Conservation (phyloP, 1,140 invertebrate genomes). For the Diabrotica undecimpunctata region DNA sequence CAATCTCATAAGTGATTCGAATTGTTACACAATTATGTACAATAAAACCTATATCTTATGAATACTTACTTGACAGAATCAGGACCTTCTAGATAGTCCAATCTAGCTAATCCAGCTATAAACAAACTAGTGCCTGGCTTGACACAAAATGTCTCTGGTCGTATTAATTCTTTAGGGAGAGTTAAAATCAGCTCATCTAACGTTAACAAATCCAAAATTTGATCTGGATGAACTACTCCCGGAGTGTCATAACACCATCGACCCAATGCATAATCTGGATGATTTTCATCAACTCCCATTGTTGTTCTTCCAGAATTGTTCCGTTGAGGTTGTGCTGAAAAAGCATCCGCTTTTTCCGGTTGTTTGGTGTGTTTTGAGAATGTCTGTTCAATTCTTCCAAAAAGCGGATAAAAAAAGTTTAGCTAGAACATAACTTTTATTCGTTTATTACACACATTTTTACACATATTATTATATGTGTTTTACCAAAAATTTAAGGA, state of each 20-base stretch:
- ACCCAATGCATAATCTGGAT: slow-evolving; percentile 58
- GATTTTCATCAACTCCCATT: slow-evolving; percentile 61
- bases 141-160: slow-evolving; percentile 70
- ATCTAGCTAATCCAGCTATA: slow-evolving; percentile 76
- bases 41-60: not conserved
- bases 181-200: slow-evolving; percentile 77
- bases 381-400: slow-evolving; percentile 60
- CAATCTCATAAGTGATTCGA: too few species aligned
- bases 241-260: slow-evolving; percentile 94
- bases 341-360: slow-evolving; percentile 48
- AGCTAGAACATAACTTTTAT: too few species aligned
- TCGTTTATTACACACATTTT: too few species aligned
- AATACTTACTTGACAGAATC: slow-evolving; percentile 31
- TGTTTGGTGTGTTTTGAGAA: slow-evolving; percentile 42
- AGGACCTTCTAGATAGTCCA: slow-evolving; percentile 50
- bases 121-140: slow-evolving; percentile 66
- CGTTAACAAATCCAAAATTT: slow-evolving; percentile 78
- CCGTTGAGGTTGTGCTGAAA: slow-evolving; percentile 42
- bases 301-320: slow-evolving; percentile 42
- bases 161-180: slow-evolving; percentile 67
- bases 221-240: slow-evolving; percentile 83
- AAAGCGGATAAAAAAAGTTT: slow-evolving; percentile 46
- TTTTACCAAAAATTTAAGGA: too few species aligned
- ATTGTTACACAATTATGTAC: too few species aligned
- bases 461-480: too few species aligned